phyloP scores from a whole-genome alignment of 1,140 invertebrate genomes.

The Parasteatoda tepidariorum region DNA sequence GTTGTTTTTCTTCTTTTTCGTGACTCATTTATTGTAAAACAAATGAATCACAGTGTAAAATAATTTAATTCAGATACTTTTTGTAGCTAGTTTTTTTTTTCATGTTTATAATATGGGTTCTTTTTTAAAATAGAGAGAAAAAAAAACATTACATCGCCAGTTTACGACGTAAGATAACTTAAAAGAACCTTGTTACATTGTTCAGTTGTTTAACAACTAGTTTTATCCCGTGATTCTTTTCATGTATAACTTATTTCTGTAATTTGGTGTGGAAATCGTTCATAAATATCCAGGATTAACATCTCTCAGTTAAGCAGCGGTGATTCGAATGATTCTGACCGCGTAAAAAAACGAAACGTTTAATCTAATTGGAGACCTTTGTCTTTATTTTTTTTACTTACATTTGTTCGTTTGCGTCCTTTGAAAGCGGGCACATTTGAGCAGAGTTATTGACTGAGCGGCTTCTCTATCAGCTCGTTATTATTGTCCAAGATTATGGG shows the following conservation, averaged over 20 bases:
- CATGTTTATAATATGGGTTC: conserved; percentile 3
- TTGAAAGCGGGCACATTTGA: conserved; percentile 48
- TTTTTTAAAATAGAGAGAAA: conserved; percentile 2
- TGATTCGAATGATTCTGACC: conserved; percentile 22
- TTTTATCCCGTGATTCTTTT: conserved; percentile 5
- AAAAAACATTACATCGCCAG: conserved; percentile 26
- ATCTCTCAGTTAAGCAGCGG: conserved; percentile 29
- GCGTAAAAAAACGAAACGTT: conserved; percentile 33
- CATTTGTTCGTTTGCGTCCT: conserved; percentile 22
- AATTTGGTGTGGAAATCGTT: conserved; percentile 53
- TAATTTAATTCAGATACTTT: conserved; percentile 36
- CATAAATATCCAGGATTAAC: conserved; percentile 58
- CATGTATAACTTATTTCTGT: conserved; percentile 31
- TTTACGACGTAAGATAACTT: conserved; percentile 45
- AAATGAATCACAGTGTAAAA: conserved; percentile 27
- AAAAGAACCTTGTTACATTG: conserved; percentile 44
- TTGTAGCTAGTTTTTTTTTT: background rate
- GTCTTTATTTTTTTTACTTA: conserved; percentile 43
- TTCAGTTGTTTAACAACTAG: conserved; percentile 30
- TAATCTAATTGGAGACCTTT: conserved; percentile 49
- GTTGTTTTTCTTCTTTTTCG: background rate
- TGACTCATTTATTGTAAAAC: background rate
- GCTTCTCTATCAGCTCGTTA: conserved; percentile 56
- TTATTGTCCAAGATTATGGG: conserved; percentile 30
- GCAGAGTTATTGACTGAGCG: conserved; percentile 50